Percentiles rank a stretch among this genome's conserved stretches.
These are phyloP conservation scores for Stichopus chloronotus DNA, from an alignment of 35 echinoderm and acorn worm genomes.

Conservation along the genomic window DNA sequence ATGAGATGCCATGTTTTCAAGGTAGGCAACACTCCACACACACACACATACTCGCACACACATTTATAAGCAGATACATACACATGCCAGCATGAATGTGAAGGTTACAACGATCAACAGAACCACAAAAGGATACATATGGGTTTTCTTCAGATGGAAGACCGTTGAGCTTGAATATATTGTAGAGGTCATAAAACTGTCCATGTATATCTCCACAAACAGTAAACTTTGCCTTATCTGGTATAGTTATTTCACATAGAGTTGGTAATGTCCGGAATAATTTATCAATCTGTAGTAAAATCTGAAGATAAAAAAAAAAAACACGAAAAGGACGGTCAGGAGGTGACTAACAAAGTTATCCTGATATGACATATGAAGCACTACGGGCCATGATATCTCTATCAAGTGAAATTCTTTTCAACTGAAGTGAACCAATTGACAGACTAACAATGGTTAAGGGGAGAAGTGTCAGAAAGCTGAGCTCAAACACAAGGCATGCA, in stretches of 20 bases:
- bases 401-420: too few species aligned
- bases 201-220: constrained; percentile 98
- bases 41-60: too few species aligned
- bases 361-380: neutral
- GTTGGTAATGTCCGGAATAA: constrained; percentile 86
- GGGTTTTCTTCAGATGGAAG: constrained; percentile 93
- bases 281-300: constrained; percentile 85
- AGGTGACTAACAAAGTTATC: neutral
- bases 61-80: too few species aligned
- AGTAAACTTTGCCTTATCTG: constrained; percentile 91
- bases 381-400: neutral
- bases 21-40: too few species aligned
- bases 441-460: too few species aligned
- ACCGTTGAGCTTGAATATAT: constrained; percentile 98
- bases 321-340: neutral
- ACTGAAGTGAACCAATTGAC: constrained; percentile 9
- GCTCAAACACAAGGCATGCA: too few species aligned
- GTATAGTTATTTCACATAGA: constrained; percentile 97
- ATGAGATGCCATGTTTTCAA: too few species aligned
- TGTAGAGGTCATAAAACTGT: constrained; percentile 94
- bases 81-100: too few species aligned
- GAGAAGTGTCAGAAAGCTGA: too few species aligned
- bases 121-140: constrained; percentile 96
- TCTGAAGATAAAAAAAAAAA: constrained; percentile 65
- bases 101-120: too few species aligned